phyloP scores from a whole-genome alignment of 2,113 vertebrate species.

The Myocastor coypus region DNA sequence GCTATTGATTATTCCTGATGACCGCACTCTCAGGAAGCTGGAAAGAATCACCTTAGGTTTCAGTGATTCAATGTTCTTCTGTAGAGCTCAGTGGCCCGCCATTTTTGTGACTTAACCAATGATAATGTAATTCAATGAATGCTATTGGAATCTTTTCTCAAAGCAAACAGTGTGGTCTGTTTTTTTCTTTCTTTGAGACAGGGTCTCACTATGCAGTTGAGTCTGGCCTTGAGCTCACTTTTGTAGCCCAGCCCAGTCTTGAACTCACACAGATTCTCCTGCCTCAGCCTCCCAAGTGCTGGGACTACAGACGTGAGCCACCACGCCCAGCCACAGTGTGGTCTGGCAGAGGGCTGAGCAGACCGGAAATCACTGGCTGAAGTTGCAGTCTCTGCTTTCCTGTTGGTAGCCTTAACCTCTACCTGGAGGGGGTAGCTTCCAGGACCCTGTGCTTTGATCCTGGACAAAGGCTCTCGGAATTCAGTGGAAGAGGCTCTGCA shows the following conservation, averaged over 20 bases:
- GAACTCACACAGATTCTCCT: no score
- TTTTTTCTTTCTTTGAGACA: no score
- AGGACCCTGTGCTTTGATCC: no score
- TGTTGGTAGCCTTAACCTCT: not conserved
- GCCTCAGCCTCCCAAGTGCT: no score
- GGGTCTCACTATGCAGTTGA: no score
- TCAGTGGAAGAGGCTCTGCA: not conserved
- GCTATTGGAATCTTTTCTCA: not conserved
- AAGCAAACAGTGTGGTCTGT: fast-evolving
- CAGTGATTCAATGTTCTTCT: not conserved
- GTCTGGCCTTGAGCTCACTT: no score
- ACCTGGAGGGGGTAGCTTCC: not conserved
- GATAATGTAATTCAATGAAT: not conserved
- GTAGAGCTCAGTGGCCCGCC: fast-evolving
- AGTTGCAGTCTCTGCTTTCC: no score
- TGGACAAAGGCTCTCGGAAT: not conserved
- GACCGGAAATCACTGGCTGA: not conserved
- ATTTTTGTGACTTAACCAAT: not conserved
- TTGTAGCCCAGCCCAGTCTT: no score
- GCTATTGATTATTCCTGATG: not conserved
- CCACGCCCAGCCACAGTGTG: not conserved
- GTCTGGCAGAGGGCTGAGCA: fast-evolving
- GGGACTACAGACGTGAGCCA: no score
- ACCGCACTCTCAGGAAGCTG: not conserved
- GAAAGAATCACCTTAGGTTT: not conserved